Conservation (phyloP, 2,797 vertebrate species). For the Psittacula echo region DNA sequence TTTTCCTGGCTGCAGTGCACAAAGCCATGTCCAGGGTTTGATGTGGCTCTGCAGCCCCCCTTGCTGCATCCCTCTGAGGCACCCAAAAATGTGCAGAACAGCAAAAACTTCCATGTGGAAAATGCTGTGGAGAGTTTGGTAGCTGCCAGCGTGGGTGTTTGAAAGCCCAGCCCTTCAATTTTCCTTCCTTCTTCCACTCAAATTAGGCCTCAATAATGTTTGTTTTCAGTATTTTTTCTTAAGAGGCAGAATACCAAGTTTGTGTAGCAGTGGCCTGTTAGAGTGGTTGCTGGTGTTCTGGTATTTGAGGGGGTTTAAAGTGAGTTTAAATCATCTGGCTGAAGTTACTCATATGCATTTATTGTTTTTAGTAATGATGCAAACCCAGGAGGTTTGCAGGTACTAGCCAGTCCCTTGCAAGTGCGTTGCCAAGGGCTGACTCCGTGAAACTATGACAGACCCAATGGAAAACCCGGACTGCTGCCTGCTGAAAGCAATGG, state of each 20-base stretch:
- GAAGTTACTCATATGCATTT: background rate
- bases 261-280: background rate
- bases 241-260: background rate
- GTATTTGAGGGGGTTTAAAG: background rate
- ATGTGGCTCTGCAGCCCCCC: background rate
- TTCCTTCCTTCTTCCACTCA: background rate
- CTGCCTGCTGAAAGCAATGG: fast-evolving
- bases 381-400: background rate
- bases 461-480: background rate
- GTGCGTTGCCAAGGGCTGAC: background rate
- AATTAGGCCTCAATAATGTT: background rate
- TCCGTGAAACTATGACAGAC: background rate
- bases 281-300: background rate
- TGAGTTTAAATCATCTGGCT: background rate
- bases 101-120: background rate
- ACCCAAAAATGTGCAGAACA: constrained; percentile 5
- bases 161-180: background rate
- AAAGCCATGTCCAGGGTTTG: background rate
- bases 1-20: background rate
- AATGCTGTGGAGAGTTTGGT: background rate
- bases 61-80: background rate
- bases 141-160: background rate
- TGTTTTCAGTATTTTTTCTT: background rate
- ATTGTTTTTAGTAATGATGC: background rate
- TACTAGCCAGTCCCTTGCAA: background rate